Evolutionary conservation across 37 sponge, comb jelly and placozoan genomes (phyloP), one percentile per base, ranked within the genome.

Genomic region (Tethya wilhelma): DNA sequence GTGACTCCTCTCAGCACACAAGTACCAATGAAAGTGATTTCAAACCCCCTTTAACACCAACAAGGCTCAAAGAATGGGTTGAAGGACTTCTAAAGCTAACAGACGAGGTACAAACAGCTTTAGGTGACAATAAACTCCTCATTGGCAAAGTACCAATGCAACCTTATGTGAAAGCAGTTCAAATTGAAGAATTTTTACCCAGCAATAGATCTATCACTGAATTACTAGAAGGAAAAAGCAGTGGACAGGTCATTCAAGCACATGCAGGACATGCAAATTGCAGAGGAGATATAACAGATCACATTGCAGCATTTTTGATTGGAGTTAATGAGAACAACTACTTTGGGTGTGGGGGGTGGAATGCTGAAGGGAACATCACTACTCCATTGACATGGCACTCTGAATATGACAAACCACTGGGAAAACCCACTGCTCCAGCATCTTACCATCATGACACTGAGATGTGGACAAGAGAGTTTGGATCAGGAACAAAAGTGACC

Each of bases 271-370:
- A 31, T 9, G 40, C 22, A 49, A n/a, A 58, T 23, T 73, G 75
- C 62, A 31, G 28, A 43, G 64, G 79, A 4, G 78, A 79, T 34
- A 28, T 87, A 2, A 79, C 80, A 29, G 41, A 87, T 49, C 32
- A 40, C 37, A 33, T 87, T 25, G 87, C 87, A 31, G 81, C 87
- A 23, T 87, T 87, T 44, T 69, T 87, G 42, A 73, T 86, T 59
- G 86, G 72, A 43, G 81, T 76, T 38, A 75, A 76, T 22, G 49
- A 78, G 3, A 69, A 86, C 44, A 42, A 67, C 17, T 79, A 79
- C 41, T 79, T 58, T 72, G 80, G 75, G 17, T 87, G 81, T 71
- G 84, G 84, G 9, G 32, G 66, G 26, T 74, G 76, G 75, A 17
- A 42, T 38, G 43, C 82, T 59, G 33, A 7, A 31, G 72, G 73